A percentile compares a stretch with the other conserved stretches of the same genome.
Evolutionary conservation across 64 coral and sea anemone genomes (phyloP).

Genomic region (Stichodactyla helianthus): DNA sequence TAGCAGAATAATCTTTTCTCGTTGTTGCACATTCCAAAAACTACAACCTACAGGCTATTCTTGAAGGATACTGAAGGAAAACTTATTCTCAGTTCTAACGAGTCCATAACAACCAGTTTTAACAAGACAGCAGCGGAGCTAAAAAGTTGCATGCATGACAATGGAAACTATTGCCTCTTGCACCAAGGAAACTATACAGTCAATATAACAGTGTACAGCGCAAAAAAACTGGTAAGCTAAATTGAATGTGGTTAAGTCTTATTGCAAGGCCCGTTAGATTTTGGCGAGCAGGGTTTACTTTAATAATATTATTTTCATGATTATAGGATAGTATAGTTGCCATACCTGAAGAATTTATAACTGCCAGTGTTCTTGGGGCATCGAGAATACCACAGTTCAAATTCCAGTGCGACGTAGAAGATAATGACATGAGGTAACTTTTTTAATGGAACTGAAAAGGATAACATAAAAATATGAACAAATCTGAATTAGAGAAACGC

Average conservation of each 20-base stretch:
- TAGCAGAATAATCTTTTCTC: not conserved
- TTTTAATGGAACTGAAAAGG: too few relatives aligned
- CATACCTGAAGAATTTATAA: constrained; percentile 40
- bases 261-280: too few relatives aligned
- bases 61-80: not conserved
- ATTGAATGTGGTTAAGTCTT: not conserved
- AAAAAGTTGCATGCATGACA: not conserved
- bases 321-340: constrained; percentile 44
- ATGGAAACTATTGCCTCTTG: not conserved
- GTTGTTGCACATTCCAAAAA: not conserved
- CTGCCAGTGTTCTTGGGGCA: not conserved
- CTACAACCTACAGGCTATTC: not conserved
- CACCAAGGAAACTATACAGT: not conserved
- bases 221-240: not conserved
- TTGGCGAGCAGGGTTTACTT: too few relatives aligned
- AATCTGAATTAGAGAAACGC: too few relatives aligned
- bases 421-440: constrained; percentile 43
- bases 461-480: too few relatives aligned
- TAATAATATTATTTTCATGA: not conserved
- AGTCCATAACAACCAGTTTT: not conserved
- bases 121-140: not conserved
- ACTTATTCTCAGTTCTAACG: not conserved
- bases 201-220: not conserved
- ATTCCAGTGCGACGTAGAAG: constrained; percentile 17
- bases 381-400: not conserved